These are phyloP conservation scores for Ascidia mentula DNA, from an alignment of 23 tunicate genomes.

Conservation along the genomic window DNA sequence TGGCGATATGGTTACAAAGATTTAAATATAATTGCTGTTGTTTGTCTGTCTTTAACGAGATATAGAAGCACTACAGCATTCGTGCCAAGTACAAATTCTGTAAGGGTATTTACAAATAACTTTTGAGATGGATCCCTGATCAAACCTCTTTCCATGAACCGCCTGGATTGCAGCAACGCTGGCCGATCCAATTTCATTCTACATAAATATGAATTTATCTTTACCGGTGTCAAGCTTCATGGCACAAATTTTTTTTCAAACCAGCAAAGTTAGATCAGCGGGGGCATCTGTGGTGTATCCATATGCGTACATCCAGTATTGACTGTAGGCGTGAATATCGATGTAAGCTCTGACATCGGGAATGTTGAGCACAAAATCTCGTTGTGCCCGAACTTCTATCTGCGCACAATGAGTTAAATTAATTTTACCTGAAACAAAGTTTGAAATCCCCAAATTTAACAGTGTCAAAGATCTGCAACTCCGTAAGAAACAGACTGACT, in stretches of 20 bases:
- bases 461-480: no score
- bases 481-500: no score
- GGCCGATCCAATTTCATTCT: constrained; percentile 39
- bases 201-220: background rate
- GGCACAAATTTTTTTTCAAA: background rate
- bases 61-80: no score
- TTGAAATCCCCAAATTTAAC: no score
- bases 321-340: constrained; percentile 86
- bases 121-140: constrained; percentile 54
- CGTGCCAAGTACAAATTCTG: no score
- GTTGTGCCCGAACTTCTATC: constrained; percentile 27
- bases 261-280: background rate
- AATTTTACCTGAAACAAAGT: no score
- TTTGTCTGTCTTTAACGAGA: no score
- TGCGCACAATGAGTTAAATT: no score
- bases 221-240: no score
- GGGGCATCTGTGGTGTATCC: constrained; percentile 25
- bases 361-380: constrained; percentile 12
- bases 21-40: no score
- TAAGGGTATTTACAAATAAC: constrained; percentile 77
- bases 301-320: constrained; percentile 88
- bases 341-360: constrained; percentile 39
- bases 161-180: constrained; percentile 62
- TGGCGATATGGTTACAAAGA: no score
- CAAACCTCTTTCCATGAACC: constrained; percentile 39